Percentiles rank a stretch among this genome's conserved stretches.
phyloP scores from a whole-genome alignment of 1,140 invertebrate genomes.

The Bombus huntii region DNA sequence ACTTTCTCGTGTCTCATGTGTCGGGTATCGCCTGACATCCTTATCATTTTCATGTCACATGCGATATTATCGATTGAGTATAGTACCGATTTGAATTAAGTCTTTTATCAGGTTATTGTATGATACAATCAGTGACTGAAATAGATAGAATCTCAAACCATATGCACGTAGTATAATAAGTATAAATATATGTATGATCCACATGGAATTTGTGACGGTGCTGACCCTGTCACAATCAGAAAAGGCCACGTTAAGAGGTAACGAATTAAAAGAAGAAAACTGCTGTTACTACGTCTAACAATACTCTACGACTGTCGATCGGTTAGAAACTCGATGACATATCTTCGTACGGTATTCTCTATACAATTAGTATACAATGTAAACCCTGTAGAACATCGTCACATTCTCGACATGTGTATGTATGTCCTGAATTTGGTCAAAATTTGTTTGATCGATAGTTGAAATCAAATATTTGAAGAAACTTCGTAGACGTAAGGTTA shows the following conservation, averaged over 20 bases:
- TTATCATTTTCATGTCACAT: too few species aligned
- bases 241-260: neutral
- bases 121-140: too few species aligned
- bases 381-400: neutral
- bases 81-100: too few species aligned
- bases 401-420: neutral
- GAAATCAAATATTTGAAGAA: neutral
- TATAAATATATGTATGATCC: too few species aligned
- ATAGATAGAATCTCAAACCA: too few species aligned
- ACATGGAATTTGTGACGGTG: too few species aligned
- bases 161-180: too few species aligned
- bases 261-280: neutral
- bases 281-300: neutral
- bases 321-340: neutral
- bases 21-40: too few species aligned
- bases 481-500: slow-evolving; percentile 3
- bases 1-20: too few species aligned
- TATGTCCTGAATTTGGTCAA: slow-evolving; percentile 2
- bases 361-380: neutral
- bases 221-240: too few species aligned
- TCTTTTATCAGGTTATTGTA: too few species aligned
- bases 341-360: neutral
- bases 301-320: neutral
- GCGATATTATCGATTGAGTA: too few species aligned
- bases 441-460: slow-evolving; percentile 65